Evolutionary conservation across 2,888 invertebrate genomes (phyloP), one percentile per base, ranked within the genome.

Genomic region (Syrphus vitripennis): DNA sequence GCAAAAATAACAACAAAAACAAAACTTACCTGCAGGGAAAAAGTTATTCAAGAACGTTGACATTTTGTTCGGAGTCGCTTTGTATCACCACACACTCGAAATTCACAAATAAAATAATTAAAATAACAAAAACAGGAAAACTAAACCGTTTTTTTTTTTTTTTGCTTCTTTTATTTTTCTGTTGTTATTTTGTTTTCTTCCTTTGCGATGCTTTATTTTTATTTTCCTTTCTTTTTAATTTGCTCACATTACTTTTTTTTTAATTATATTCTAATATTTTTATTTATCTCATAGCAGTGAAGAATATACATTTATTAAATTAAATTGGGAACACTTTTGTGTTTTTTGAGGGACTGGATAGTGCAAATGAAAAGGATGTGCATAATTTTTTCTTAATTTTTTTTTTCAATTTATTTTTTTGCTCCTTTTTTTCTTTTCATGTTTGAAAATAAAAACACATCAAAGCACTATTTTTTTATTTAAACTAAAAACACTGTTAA

Each of bases 1-100:
- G 16, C n/a, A 53, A 65, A 59, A 53, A 16, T 31, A 50, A 34
- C 21, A 65, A n/a, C n/a, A 67, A 69, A 34, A 74, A 26, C 14
- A 65, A 31, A 55, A 88, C 91, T 92, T 90, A 92, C 92, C 92
- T 92, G 92, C 91, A 89, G 91, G 91, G 89, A 92, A 92, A 89
- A 92, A 92, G 90, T 92, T 92, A 90, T 92, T 92, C 90, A 92
- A 92, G 90, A 92, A 92, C 90, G 92, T 91, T 92, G 92, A 92
- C 92, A 92, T 92, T 90, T 92, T 91, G 90, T 87, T 89, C 78
- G 80, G 87, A 88, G 63, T 82, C 78, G 45, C 19, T 65, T 83
- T 59, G 61, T 78, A 70, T 77, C 82, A 70, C 86, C 70, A 81
- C 61, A 77, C 72, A 74, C 76, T 42, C 57, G 48, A 61, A 78